Conservation (phyloP, 2,113 vertebrate genomes). For the Perca fluviatilis region DNA sequence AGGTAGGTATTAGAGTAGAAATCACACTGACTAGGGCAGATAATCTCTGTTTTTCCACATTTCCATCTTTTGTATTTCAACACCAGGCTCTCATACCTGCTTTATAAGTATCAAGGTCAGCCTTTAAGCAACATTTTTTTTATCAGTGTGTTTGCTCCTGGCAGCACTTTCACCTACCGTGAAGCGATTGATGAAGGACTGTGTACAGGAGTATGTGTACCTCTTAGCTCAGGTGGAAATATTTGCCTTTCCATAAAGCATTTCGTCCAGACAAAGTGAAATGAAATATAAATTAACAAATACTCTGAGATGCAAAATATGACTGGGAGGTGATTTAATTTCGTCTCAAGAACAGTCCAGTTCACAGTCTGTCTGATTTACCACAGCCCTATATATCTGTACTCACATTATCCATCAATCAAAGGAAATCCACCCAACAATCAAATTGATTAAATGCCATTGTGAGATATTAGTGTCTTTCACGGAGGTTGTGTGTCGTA, state of each 20-base stretch:
- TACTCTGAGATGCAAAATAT: constrained; percentile 49
- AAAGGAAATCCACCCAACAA: constrained; percentile 45
- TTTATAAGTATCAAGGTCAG: constrained; percentile 23
- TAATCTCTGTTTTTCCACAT: constrained; percentile 21
- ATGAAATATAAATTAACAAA: constrained; percentile 66
- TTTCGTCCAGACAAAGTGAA: constrained; percentile 64
- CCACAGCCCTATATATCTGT: constrained; percentile 34
- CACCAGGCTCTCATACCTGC: constrained; percentile 33
- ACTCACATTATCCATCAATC: constrained; percentile 53
- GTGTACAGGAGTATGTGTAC: constrained; percentile 39
- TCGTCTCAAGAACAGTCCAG: constrained; percentile 33
- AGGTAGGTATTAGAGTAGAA: constrained; percentile 4
- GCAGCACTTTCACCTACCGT: constrained; percentile 35
- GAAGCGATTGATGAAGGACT: constrained; percentile 50
- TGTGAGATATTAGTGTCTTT: constrained; percentile 41
- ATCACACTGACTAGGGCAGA: not conserved
- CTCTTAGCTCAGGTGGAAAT: constrained; percentile 55
- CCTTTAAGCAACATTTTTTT: constrained; percentile 58
- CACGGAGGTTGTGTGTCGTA: constrained; percentile 13
- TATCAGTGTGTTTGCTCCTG: constrained; percentile 48
- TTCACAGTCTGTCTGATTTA: constrained; percentile 59
- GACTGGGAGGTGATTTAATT: constrained; percentile 58
- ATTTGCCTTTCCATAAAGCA: constrained; percentile 66
- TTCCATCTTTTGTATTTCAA: constrained; percentile 16
- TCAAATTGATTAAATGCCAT: constrained; percentile 39